These are phyloP conservation scores for Sinotaia quadrata DNA, from an alignment of 2,888 invertebrate species.

Conservation along the genomic window DNA sequence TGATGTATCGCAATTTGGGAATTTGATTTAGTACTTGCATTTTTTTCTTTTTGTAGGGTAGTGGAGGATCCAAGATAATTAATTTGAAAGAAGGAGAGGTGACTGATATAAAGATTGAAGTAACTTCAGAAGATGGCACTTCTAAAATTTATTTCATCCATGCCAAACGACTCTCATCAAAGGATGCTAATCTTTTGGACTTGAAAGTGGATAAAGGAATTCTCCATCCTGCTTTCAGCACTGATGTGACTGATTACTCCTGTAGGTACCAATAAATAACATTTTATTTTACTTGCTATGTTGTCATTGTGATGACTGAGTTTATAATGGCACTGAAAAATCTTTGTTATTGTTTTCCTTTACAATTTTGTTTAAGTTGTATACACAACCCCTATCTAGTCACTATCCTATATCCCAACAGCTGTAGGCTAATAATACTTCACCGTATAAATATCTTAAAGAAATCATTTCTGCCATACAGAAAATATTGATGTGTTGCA, in stretches of 20 bases:
- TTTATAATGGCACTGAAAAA: too few species aligned
- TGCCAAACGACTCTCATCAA: conserved; percentile 66
- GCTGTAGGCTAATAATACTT: too few species aligned
- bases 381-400: too few species aligned
- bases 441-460: too few species aligned
- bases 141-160: conserved; percentile 65
- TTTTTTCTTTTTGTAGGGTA: conserved; percentile 38
- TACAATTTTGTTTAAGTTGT: too few species aligned
- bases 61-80: conserved; percentile 64
- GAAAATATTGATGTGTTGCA: too few species aligned
- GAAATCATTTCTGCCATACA: too few species aligned
- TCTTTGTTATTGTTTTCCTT: too few species aligned
- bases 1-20: neutral
- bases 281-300: neutral
- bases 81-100: conserved; percentile 66
- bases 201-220: conserved; percentile 56
- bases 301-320: too few species aligned
- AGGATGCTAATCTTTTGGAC: conserved; percentile 65
- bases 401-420: too few species aligned
- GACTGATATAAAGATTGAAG: conserved; percentile 70
- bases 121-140: conserved; percentile 71
- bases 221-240: conserved; percentile 60
- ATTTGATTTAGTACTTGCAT: neutral
- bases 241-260: conserved; percentile 51
- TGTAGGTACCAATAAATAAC: conserved; percentile 57